Base-by-base conservation (phyloP, 2,888 invertebrate genomes). In the Nemotelus nigrinus region DNA sequence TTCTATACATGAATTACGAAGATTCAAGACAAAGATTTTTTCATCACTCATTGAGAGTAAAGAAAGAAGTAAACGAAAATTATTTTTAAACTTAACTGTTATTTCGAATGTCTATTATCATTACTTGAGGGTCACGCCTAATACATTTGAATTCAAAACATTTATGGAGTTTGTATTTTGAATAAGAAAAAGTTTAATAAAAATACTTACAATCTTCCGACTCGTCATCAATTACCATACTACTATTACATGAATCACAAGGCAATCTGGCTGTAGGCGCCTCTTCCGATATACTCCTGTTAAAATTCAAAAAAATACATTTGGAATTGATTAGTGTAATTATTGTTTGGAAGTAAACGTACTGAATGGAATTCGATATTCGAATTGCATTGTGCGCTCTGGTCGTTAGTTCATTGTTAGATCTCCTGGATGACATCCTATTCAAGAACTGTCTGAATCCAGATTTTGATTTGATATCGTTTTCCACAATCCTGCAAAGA, bases 221-320 rank as follows among this genome's bases (percentile, higher is more conserved):
- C 43, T 81, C 88, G 57, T 88, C 87, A 41, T 88, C 88, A 44
- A 86, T 83, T 57, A 88, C 88, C 67, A 88, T 88, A 80, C 86
- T 88, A 53, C 83, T 85, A 47, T 84, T 86, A 1, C 89, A 88
- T 60, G 86, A 85, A 2, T 85, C 84, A 0, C 88, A 88, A 6
- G 86, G 80, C 3, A 88, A 82, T 81, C 86, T 82, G 79, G 85
- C 85, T 0, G 85, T 80, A 0, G 86, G 85, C 45, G 85, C 82
- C 78, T 82, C 81, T 60, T 82, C 83, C 47, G 79, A 79, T 60
- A 81, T 82, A 57, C 82, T 81, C 63, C 82, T 76, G 39, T 45
- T 58, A 57, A 70, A 55, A 45, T 65, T 50, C 3, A 68, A 68
- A 50, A n/a, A 43, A 48, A 50, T 25, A 5, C n/a, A 58, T 25